Evolutionary conservation across 2,113 vertebrate species (phyloP), one percentile per base, ranked within the genome.

Genomic region (Salvelinus fontinalis): DNA sequence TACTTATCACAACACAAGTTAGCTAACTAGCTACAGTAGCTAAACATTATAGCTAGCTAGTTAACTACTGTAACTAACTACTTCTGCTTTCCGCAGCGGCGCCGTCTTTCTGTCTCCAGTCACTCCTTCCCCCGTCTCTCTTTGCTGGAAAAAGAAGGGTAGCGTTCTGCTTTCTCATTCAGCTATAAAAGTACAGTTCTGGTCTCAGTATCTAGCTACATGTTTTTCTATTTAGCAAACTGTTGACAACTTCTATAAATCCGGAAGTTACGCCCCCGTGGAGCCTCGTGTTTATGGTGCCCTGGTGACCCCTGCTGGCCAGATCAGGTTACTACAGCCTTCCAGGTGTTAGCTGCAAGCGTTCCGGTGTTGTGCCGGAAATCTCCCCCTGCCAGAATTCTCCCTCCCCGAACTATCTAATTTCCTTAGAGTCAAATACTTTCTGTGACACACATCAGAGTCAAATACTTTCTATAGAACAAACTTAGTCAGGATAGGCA

Each of bases 191-290:
- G 16, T 7, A 20, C 54, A 16, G 14, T 57, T 20, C 16, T 7
- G 54, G 39, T 44, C 9, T 44, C 39, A 44, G 39, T 44, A 44
- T 44, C 39, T 44, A 70, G 7, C 67, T 64, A 51, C 72, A 49
- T 65, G 66, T 65, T 74, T 70, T 64, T 70, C 31, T 39, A 70
- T 78, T 60, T 14, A 62, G 51, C n/a, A 18, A 65, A 78, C 77
- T 74, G 77, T 74, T 74, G 71, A 65, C 72, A 74, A 74, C 71
- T 74, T 79, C 65, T 68, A 20, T 68, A 27, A 70, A 57, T 14
- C 65, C 72, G 77, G 77, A 79, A 79, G 77, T 74, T 70, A 65
- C 77, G 68, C 71, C 77, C 71, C 67, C n/a, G 11, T 18, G 20
- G 18, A 20, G 20, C 39, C n/a, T 4, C 0, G 7, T 9, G 9